Conservation (phyloP, 2,113 vertebrate species). For the Sinosuthora webbiana region DNA sequence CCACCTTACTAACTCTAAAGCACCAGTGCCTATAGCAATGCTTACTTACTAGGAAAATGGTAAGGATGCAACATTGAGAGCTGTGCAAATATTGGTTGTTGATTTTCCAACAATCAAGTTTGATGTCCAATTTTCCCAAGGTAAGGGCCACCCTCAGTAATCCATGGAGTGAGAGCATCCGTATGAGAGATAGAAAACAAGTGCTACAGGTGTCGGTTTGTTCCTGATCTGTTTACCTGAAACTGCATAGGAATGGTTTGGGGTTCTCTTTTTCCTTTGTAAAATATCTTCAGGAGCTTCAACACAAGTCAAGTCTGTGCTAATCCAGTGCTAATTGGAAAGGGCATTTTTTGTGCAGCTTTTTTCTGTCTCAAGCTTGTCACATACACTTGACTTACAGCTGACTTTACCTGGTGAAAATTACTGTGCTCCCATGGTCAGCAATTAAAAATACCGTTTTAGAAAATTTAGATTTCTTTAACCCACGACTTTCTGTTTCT, state of each 20-base stretch:
- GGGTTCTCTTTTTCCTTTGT: background rate
- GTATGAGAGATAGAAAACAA: background rate
- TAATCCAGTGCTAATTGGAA: background rate
- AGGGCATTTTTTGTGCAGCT: background rate
- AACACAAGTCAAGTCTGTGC: background rate
- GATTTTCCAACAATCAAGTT: constrained; percentile 42
- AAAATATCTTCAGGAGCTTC: background rate
- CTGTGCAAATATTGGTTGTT: constrained; percentile 51
- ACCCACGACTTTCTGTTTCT: background rate
- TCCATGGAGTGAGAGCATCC: background rate
- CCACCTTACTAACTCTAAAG: constrained; percentile 46
- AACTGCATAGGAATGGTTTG: background rate
- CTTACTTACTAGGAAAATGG: constrained; percentile 28
- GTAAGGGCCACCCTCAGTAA: background rate
- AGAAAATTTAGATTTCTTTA: background rate
- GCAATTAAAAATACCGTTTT: background rate
- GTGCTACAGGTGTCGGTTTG: background rate
- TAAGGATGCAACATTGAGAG: constrained; percentile 49
- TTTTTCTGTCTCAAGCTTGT: background rate
- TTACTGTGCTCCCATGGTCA: background rate
- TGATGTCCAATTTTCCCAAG: background rate
- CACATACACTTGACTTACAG: background rate
- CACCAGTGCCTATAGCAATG: constrained; percentile 68
- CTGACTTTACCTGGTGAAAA: background rate
- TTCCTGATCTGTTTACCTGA: background rate